Percentiles rank a stretch among this genome's conserved stretches.
phyloP scores from a whole-genome alignment of 2,888 invertebrate species.

The Theodoxus fluviatilis region DNA sequence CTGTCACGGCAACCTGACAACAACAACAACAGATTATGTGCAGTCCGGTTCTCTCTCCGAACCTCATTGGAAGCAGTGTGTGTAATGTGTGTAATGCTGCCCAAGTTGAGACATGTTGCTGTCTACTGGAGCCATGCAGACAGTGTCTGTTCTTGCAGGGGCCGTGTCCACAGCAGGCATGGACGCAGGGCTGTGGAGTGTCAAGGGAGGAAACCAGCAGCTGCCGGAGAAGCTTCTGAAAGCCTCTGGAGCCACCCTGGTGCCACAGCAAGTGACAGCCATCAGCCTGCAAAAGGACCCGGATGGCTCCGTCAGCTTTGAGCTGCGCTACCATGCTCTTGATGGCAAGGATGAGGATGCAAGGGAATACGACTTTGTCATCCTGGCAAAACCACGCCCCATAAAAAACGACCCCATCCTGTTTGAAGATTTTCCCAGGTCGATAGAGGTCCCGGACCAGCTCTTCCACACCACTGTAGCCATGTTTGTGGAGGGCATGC shows the following conservation, averaged over 20 bases:
- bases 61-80: no score
- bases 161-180: slow-evolving; percentile 70
- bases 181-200: slow-evolving; percentile 69
- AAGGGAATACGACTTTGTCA: slow-evolving; percentile 69
- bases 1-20: no score
- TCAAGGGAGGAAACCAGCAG: slow-evolving; percentile 71
- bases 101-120: no score
- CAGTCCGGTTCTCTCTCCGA: no score
- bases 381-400: slow-evolving; percentile 71
- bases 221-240: slow-evolving; percentile 50
- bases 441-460: slow-evolving; percentile 38
- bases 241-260: slow-evolving; percentile 64
- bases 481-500: slow-evolving; percentile 69
- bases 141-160: no score
- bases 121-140: no score
- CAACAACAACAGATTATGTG: no score
- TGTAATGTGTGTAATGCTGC: no score
- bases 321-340: slow-evolving; percentile 40
- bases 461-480: slow-evolving; percentile 69
- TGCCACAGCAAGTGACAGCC: slow-evolving; percentile 60
- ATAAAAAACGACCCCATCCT: slow-evolving; percentile 46
- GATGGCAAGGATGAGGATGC: slow-evolving; percentile 18
- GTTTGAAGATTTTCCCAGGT: slow-evolving; percentile 66
- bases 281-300: slow-evolving; percentile 42
- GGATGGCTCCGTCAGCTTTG: slow-evolving; percentile 39